A percentile compares a stretch with the other conserved stretches of the same genome.
Conservation (phyloP, 2,888 invertebrate species). For the Teleogryllus oceanicus region DNA sequence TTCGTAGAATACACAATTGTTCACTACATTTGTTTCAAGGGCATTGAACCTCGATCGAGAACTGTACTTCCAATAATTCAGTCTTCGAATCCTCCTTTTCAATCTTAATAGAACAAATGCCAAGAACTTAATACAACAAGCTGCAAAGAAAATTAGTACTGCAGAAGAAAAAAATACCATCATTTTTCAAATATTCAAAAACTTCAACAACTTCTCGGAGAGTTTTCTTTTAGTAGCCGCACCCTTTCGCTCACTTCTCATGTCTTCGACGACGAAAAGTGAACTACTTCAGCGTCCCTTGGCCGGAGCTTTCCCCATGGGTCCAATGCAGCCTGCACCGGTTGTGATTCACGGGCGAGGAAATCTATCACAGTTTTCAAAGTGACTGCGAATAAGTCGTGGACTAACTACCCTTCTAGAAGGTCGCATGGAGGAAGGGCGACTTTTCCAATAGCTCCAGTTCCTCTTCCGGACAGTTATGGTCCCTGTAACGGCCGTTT, state of each 20-base stretch:
- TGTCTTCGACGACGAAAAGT: background rate
- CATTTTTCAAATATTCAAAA: no score
- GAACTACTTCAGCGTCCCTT: background rate
- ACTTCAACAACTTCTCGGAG: background rate
- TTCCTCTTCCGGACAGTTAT: conserved; percentile 2
- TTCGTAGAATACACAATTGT: no score
- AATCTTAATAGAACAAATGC: no score
- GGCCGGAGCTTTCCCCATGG: background rate
- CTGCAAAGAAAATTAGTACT: no score
- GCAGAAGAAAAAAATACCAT: no score
- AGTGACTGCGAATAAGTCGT: background rate
- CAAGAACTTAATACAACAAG: no score
- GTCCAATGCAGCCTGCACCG: background rate
- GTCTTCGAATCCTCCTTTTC: no score
- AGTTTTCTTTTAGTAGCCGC: background rate
- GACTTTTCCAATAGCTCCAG: background rate
- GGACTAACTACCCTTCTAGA: background rate
- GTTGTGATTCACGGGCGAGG: background rate
- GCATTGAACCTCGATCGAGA: no score
- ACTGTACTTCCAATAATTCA: no score
- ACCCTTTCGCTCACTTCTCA: background rate
- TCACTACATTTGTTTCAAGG: no score
- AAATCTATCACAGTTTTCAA: background rate
- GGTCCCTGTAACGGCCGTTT: conserved; percentile 1
- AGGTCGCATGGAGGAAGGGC: background rate